These are phyloP conservation scores for Turdus rufiventris DNA, from an alignment of 2,113 vertebrate species.

Conservation along the genomic window DNA sequence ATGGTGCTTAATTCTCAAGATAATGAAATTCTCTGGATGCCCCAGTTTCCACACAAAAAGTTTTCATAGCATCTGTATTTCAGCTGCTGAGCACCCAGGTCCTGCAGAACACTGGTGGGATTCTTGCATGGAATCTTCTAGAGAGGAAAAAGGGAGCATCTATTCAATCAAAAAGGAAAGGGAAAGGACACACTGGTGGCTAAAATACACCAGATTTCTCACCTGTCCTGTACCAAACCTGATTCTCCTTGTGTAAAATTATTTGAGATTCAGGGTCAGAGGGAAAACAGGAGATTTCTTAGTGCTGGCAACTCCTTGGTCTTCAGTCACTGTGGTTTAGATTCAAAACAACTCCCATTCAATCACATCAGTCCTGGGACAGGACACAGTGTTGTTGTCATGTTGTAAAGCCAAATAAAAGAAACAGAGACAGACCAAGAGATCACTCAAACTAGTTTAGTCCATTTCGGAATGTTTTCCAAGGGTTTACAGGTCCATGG, in stretches of 20 bases:
- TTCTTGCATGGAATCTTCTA: neutral
- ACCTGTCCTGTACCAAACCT: neutral
- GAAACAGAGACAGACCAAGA: neutral
- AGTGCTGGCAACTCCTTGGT: neutral
- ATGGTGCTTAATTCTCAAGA: neutral
- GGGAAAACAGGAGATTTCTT: neutral
- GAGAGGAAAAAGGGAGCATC: neutral
- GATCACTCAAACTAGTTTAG: neutral
- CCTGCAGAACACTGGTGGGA: neutral
- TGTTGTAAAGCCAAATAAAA: rapidly evolving
- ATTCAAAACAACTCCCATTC: neutral
- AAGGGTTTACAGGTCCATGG: rapidly evolving
- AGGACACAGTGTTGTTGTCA: neutral
- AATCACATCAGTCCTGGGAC: neutral
- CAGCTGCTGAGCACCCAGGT: neutral
- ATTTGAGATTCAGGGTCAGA: neutral
- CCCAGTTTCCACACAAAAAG: neutral
- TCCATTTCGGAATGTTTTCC: neutral
- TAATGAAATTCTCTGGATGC: neutral
- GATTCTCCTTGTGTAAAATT: neutral
- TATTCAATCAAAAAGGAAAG: neutral
- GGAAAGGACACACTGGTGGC: neutral
- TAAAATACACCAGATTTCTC: neutral
- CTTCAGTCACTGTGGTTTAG: neutral
- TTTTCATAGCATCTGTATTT: neutral